Base-by-base conservation (phyloP, 2,113 vertebrate genomes). In the Nematolebias whitei region DNA sequence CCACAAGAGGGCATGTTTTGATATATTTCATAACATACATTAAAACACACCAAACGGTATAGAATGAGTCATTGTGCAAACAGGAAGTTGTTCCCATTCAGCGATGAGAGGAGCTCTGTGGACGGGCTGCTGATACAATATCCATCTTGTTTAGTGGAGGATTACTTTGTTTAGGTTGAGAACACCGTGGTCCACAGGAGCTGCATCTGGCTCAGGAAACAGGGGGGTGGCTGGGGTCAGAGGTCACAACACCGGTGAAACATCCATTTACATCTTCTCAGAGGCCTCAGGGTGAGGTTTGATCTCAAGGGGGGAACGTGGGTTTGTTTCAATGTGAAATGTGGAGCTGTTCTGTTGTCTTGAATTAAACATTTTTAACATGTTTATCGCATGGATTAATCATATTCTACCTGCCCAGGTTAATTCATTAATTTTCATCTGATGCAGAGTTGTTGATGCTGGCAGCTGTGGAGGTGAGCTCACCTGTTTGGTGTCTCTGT, bases 111-210 rank as follows among this genome's bases (percentile, higher is more conserved):
- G 51, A 57, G 51, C 57, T 74, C 65, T 78, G 60, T 74, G 68
- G 39, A 80, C 70, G 38, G 80, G 72, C 58, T 61, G 82, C 71
- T 81, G 88, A 90, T 87, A 90, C 88, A 91, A 89, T 90, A 90
- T 90, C 88, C 85, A 87, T 88, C 85, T 90, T 91, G 88, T 90
- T 89, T 87, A 86, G 85, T 78, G 86, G 85, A 89, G 88, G 87
- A 87, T 91, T 88, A 90, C 85, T 87, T 89, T 91, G 85, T 89
- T 90, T 91, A 86, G 85, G 64, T 89, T 90, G 71, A 78, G 80
- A 82, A 75, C 81, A 63, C 59, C 56, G 76, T 78, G 74, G 83
- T 89, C 87, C 85, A 88, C 87, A 85, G 87, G 83, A 90, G 88
- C 87, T 80, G 83, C 90, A 87, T 87, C 88, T 91, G 88, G 83